phyloP scores from a whole-genome alignment of 2,113 vertebrate genomes.

The Pogona vitticeps region DNA sequence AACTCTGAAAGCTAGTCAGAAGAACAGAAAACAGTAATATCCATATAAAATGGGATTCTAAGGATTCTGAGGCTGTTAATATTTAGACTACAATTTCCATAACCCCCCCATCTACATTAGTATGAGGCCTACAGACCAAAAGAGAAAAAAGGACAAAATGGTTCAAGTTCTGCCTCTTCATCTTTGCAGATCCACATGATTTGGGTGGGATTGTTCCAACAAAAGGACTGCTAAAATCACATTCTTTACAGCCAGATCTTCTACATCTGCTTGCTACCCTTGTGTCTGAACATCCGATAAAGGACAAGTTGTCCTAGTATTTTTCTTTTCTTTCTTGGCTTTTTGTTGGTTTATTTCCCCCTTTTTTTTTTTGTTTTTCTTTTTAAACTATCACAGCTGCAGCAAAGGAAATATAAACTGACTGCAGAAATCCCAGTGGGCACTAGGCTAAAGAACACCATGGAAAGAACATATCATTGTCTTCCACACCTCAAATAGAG shows the following conservation, averaged over 20 bases:
- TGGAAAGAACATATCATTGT: slow-evolving; percentile 29
- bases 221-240: slow-evolving; percentile 27
- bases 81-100: not conserved
- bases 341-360: slow-evolving; percentile 29
- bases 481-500: not conserved
- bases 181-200: not conserved
- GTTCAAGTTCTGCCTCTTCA: not conserved
- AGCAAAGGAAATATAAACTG: slow-evolving; percentile 47
- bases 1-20: not conserved
- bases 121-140: too few species aligned
- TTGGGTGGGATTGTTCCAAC: not conserved
- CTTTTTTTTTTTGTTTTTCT: not conserved
- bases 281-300: slow-evolving; percentile 21
- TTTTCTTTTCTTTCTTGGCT: slow-evolving; percentile 45
- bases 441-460: slow-evolving; percentile 37
- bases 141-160: too few species aligned
- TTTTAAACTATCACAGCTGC: slow-evolving; percentile 63
- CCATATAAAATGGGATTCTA: not conserved
- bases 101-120: too few species aligned
- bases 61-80: slow-evolving; percentile 5
- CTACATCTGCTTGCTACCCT: slow-evolving; percentile 15
- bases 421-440: slow-evolving; percentile 45
- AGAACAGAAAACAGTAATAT: not conserved
- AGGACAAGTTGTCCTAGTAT: slow-evolving; percentile 52
- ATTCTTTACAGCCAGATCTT: slow-evolving; percentile 4